Percentiles rank a stretch among this genome's conserved stretches.
phyloP scores from a whole-genome alignment of 2,797 vertebrate genomes.

The Sebastes oblongus region DNA sequence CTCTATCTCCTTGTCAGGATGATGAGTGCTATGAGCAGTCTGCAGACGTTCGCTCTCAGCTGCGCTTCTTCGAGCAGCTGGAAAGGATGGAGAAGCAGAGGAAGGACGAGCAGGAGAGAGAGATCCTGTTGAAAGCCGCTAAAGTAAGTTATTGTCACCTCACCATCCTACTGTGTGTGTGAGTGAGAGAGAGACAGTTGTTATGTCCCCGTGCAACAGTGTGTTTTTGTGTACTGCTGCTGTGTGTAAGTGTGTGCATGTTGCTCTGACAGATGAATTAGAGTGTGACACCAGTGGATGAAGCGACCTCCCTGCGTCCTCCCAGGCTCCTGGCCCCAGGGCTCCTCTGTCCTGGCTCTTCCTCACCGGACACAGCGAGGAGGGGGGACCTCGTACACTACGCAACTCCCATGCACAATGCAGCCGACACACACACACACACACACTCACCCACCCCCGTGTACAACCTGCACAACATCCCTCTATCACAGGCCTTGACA shows the following conservation, averaged over 20 bases:
- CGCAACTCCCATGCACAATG: neutral
- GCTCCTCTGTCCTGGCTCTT: constrained; percentile 69
- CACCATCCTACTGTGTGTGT: neutral
- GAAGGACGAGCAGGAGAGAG: constrained; percentile 90
- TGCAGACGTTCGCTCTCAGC: constrained; percentile 87
- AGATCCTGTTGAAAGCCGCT: constrained; percentile 90
- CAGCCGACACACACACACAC: neutral
- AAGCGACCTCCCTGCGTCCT: constrained; percentile 75
- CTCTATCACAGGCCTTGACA: constrained; percentile 32
- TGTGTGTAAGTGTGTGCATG: constrained; percentile 32
- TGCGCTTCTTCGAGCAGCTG: constrained; percentile 91
- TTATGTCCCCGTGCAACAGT: constrained; percentile 38
- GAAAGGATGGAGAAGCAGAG: constrained; percentile 91
- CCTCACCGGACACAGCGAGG: constrained; percentile 59
- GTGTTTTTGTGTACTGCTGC: constrained; percentile 32
- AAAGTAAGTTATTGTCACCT: constrained; percentile 80
- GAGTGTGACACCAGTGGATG: constrained; percentile 74
- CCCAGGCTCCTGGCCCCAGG: constrained; percentile 69
- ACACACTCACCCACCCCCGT: neutral
- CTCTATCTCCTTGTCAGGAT: constrained; percentile 76
- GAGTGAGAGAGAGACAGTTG: constrained; percentile 3
- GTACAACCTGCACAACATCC: constrained; percentile 29
- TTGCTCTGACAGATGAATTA: constrained; percentile 74
- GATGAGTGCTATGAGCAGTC: constrained; percentile 87
- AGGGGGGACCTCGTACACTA: neutral